These are phyloP conservation scores for Fundulus diaphanus DNA, from an alignment of 2,797 vertebrate species.

Conservation along the genomic window DNA sequence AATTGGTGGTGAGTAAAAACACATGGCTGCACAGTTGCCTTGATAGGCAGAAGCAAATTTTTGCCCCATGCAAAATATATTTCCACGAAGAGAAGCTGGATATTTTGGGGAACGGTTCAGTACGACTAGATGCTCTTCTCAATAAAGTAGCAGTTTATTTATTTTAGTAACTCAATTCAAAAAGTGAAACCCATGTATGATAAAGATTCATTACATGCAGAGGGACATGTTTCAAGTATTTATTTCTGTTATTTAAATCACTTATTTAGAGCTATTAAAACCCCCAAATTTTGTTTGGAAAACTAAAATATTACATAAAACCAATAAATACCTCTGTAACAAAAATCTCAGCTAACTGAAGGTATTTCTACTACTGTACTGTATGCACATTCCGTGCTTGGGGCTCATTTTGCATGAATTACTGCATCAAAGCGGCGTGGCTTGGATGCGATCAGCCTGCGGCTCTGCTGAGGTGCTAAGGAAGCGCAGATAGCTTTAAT, in stretches of 20 bases:
- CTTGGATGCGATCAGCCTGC: neutral
- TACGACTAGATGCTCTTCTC: neutral
- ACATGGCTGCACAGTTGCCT: slow-evolving; percentile 59
- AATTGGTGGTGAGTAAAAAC: slow-evolving; percentile 54
- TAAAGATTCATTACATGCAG: neutral
- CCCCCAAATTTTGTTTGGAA: neutral
- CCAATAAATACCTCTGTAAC: neutral
- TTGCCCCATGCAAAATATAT: slow-evolving; percentile 57
- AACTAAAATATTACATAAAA: neutral
- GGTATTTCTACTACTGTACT: neutral
- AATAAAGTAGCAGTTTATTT: neutral
- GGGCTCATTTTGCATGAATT: neutral
- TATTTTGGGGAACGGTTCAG: slow-evolving; percentile 22
- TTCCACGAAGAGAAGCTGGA: slow-evolving; percentile 17
- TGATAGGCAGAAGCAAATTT: slow-evolving; percentile 77
- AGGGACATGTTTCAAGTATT: neutral
- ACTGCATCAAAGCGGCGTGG: neutral
- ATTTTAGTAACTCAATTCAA: neutral
- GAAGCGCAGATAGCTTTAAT: neutral
- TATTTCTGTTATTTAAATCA: too few relatives aligned
- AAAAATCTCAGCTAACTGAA: neutral
- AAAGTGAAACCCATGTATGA: neutral
- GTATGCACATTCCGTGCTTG: neutral
- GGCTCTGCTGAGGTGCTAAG: slow-evolving; percentile 1
- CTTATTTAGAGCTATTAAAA: neutral